Evolutionary conservation across 2,113 vertebrate species (phyloP).

Genomic region (Eulemur macaco): DNA sequence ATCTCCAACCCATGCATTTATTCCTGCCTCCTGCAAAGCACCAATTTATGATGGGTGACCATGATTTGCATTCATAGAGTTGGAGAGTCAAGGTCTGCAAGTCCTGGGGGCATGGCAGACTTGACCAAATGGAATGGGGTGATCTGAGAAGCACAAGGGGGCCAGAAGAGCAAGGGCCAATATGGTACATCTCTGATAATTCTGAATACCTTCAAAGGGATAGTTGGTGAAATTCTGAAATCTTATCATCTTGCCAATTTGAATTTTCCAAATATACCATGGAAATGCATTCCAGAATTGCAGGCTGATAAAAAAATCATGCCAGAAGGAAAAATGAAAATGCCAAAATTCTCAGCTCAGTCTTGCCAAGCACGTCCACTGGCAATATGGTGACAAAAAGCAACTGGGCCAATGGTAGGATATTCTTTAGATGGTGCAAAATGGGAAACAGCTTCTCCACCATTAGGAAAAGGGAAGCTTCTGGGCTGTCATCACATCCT

Average conservation of each 20-base stretch:
- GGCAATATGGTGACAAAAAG: constrained; percentile 41
- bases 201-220: not conserved
- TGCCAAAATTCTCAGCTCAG: constrained; percentile 55
- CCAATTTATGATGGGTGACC: not conserved
- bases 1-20: not conserved
- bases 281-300: constrained; percentile 62
- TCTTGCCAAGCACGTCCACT: constrained; percentile 56
- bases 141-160: no score
- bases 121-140: not conserved
- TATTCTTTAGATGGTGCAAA: not conserved
- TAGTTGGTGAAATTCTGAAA: constrained; percentile 59
- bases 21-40: not conserved
- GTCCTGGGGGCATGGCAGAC: not conserved
- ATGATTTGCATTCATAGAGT: not conserved
- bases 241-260: constrained; percentile 72
- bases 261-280: constrained; percentile 63
- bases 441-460: not conserved
- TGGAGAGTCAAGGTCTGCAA: not conserved
- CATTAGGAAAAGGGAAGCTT: not conserved
- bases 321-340: constrained; percentile 71
- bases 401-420: not conserved
- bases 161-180: not conserved
- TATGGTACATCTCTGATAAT: not conserved
- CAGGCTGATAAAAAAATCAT: constrained; percentile 64
- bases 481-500: not conserved